These are phyloP conservation scores for Scarus forsteni DNA, from an alignment of 2,797 vertebrate species.

Conservation along the genomic window DNA sequence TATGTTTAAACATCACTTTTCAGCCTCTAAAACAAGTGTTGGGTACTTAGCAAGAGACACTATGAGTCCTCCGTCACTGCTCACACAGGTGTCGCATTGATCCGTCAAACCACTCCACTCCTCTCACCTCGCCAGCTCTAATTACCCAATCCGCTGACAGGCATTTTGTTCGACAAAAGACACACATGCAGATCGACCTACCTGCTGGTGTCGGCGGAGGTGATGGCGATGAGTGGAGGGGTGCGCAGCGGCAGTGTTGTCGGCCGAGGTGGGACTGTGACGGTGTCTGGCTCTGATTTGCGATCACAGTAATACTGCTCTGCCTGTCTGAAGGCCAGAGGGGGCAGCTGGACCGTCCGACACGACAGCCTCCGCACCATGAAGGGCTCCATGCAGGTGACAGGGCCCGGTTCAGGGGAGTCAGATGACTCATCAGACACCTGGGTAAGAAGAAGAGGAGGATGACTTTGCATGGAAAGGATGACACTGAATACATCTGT, in stretches of 20 bases:
- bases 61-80: conserved; percentile 19
- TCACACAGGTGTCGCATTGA: conserved; percentile 27
- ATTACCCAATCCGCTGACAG: conserved; percentile 21
- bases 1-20: conserved; percentile 4
- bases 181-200: conserved; percentile 68
- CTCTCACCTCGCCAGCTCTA: neutral
- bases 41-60: conserved; percentile 1
- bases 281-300: conserved; percentile 84
- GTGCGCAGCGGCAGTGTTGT: conserved; percentile 90
- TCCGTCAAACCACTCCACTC: conserved; percentile 22
- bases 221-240: conserved; percentile 94
- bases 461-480: neutral
- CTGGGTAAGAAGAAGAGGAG: conserved; percentile 67
- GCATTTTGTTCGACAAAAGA: neutral
- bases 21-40: conserved; percentile 4
- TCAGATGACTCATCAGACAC: conserved; percentile 87
- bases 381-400: conserved; percentile 90
- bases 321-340: conserved; percentile 93
- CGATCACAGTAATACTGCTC: conserved; percentile 92
- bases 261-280: conserved; percentile 87
- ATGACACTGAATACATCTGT: too few relatives aligned
- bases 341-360: conserved; percentile 91
- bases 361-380: conserved; percentile 91
- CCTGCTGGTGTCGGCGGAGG: conserved; percentile 92
- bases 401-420: conserved; percentile 84